phyloP scores from a whole-genome alignment of 2,888 invertebrate genomes.

The Amiota mariae region DNA sequence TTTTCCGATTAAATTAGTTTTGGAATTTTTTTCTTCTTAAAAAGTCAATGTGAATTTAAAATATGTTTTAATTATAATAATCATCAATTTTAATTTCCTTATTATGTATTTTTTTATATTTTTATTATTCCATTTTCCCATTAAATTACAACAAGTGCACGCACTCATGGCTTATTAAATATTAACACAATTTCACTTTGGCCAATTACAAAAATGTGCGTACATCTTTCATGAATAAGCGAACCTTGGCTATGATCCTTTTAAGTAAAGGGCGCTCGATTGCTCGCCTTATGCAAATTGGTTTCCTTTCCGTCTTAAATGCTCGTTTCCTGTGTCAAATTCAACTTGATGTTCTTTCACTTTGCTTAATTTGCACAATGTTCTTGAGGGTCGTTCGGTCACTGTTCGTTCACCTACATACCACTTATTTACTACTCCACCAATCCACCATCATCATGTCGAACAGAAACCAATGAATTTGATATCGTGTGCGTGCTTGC shows the following conservation, averaged over 20 bases:
- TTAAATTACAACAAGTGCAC: neutral
- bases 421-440: neutral
- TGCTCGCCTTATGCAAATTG: conserved; percentile 27
- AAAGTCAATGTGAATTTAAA: too few relatives aligned
- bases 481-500: neutral
- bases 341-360: conserved; percentile 32
- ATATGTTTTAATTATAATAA: too few relatives aligned
- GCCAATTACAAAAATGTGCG: conserved; percentile 57
- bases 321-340: neutral
- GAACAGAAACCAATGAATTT: neutral
- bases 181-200: conserved; percentile 66
- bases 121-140: conserved; percentile 30
- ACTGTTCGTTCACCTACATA: conserved; percentile 41
- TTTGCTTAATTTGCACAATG: conserved; percentile 47
- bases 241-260: neutral
- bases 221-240: neutral
- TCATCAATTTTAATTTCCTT: too few relatives aligned
- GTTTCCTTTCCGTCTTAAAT: neutral
- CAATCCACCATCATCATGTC: neutral
- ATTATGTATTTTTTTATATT: neutral
- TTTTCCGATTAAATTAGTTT: too few relatives aligned
- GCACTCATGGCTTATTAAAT: conserved; percentile 56
- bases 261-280: neutral
- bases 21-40: too few relatives aligned
- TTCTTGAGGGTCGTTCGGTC: conserved; percentile 21